Conservation (phyloP, 2,797 vertebrate genomes). For the Crocidura indochinensis region DNA sequence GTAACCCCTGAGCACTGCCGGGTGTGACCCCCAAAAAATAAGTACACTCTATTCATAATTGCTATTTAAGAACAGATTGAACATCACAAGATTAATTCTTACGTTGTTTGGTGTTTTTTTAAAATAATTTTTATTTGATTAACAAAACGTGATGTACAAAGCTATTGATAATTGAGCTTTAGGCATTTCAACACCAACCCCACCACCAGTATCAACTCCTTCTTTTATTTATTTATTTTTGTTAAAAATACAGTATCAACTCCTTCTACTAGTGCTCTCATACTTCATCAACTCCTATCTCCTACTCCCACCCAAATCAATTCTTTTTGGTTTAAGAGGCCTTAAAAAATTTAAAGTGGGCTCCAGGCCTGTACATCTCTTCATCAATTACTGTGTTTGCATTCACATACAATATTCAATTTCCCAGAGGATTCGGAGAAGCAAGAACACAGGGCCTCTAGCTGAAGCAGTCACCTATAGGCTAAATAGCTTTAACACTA, state of each 20-base stretch:
- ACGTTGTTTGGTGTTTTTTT: no score
- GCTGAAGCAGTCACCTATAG: not conserved
- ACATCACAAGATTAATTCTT: not conserved
- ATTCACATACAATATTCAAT: not conserved
- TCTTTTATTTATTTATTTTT: no score
- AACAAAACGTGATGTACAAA: no score
- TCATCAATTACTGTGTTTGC: not conserved
- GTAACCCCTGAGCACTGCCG: no score
- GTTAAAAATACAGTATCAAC: no score
- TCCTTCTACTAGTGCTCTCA: no score
- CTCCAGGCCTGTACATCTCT: not conserved
- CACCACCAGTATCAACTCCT: no score
- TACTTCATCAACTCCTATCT: no score
- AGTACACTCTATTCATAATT: not conserved
- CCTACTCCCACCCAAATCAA: not conserved
- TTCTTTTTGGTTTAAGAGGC: conserved; percentile 21
- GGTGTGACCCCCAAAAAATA: no score
- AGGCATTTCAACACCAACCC: no score
- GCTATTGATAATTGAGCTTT: no score
- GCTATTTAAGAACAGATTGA: not conserved
- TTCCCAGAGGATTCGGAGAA: conserved; percentile 7
- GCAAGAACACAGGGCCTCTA: not conserved
- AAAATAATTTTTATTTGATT: no score
- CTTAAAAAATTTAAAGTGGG: not conserved
- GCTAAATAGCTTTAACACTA: not conserved